Base-by-base conservation (phyloP, 2,113 vertebrate species). In the Trachemys scripta region DNA sequence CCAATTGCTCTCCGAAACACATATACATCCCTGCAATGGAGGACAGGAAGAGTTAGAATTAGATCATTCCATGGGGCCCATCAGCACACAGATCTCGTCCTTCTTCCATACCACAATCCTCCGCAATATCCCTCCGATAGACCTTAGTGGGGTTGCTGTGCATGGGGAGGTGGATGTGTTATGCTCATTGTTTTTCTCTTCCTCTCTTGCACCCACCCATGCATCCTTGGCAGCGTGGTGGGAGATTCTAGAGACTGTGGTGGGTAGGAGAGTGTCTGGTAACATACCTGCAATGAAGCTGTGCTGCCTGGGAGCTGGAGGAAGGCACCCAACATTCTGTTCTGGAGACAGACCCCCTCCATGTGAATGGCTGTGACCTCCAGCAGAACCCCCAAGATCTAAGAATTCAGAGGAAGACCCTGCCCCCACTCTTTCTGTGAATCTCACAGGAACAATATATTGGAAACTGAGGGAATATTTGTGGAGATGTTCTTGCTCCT, bases 71-170 rank as follows among this genome's bases (percentile, higher is more conserved):
- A 65, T n/a, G 16, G 27, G 3, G 14, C 5, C 14, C 13, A 65
- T 65, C 31, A 80, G 35, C 7, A 38, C n/a, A 6, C 50, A 83
- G 69, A 45, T 29, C 78, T 91, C 20, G 7, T 10, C 20, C 31
- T 0, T 0, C 0, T 76, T 76, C 72, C 22, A 38, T 19, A 76
- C 38, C 38, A 22, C 0, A 87, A 49, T 45, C 27, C 8, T 4
- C 49, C 76, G 53, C 22, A 20, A 19, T 0, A 35, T 93, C 35
- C 35, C 27, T 78, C 62, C 25, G 59, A 81, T 81, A 81, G 19
- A 11, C 31, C 20, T 25, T 24, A 2, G 10, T 3, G 22, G 20
- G 25, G 17, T 20, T 35, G 53, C 25, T 38, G 53, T 35, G 35
- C 22, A 8, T 24, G 5, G 24, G 22, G 22, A 76, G 9, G n/a